Evolutionary conservation across 2,888 invertebrate genomes (phyloP), one percentile per base, ranked within the genome.

Genomic region (Halocaridina rubra): DNA sequence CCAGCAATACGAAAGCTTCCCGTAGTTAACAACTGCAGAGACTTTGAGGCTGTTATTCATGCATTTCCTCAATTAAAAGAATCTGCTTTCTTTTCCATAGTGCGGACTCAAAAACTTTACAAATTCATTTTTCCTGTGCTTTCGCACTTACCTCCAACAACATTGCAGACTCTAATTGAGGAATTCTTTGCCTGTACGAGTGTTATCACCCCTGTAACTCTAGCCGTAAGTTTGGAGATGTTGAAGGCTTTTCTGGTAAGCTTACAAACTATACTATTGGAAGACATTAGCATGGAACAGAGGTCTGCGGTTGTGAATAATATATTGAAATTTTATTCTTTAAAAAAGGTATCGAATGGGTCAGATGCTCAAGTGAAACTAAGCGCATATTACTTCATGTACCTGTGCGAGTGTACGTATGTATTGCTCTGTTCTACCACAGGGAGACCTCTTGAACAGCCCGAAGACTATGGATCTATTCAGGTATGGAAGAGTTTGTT

Each of bases 311-410:
- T 53, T 3, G 16, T 53, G 16, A 7, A 22, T 78, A 19, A 22
- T 3, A 33, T 27, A 1, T 57, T 39, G 16, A 71, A 78, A 19
- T 84, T 84, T 33, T 19, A 72, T 19, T 78, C 74, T 13, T 39
- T 39, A 29, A 84, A 64, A 33, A 72, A 10, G 32, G 33, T 78
- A 19, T 77, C 72, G 2, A 46, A 46, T 39, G 61, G 71, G 10
- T 61, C 72, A 59, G 30, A 32, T 22, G 59, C 30, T 8, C n/a
- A 39, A 22, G 32, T 61, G 13, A 84, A 71, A 29, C 78, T 61
- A 3, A 84, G 82, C 78, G 82, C 75, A 29, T 84, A 78, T 30
- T 84, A 29, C 46, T 84, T 57, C 27, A 33, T 84, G 46, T 84
- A 78, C 53, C 19, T 84, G 4, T 78, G 71, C 61, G 72, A 84